These are phyloP conservation scores for Pedetes capensis DNA, from an alignment of 2,113 vertebrate species.

Conservation along the genomic window DNA sequence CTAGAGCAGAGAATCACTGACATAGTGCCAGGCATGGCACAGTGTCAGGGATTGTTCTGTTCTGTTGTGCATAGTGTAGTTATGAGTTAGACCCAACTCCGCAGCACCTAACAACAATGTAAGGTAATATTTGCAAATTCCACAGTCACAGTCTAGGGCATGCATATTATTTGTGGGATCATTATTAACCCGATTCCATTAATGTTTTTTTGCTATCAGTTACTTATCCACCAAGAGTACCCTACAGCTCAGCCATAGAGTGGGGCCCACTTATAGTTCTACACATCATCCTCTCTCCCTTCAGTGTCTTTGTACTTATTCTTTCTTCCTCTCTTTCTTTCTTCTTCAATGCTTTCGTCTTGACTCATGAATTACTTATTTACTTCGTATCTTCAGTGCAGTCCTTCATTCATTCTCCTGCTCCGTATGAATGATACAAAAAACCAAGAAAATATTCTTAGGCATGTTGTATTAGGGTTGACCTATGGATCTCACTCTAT, in stretches of 20 bases:
- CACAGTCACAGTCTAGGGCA: not conserved
- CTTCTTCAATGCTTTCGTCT: not conserved
- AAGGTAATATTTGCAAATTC: not conserved
- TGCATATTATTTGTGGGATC: not conserved
- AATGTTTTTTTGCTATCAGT: not conserved
- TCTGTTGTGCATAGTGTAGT: no score
- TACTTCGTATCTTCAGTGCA: not conserved
- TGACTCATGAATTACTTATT: not conserved
- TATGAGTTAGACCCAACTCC: no score
- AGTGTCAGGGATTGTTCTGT: no score
- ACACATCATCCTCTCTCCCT: fast-evolving
- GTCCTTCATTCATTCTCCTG: not conserved
- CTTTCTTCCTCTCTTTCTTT: not conserved
- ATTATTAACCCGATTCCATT: not conserved
- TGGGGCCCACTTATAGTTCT: not conserved
- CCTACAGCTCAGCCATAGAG: not conserved
- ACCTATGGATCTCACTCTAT: not conserved
- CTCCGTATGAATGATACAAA: not conserved
- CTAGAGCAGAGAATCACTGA: no score
- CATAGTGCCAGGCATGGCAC: no score
- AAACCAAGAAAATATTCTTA: not conserved
- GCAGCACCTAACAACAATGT: no score
- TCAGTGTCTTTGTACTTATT: not conserved
- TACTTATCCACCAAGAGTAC: not conserved
- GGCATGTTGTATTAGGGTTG: no score